phyloP scores from a whole-genome alignment of 92 coral and sea anemone species.

The Porites divaricata region DNA sequence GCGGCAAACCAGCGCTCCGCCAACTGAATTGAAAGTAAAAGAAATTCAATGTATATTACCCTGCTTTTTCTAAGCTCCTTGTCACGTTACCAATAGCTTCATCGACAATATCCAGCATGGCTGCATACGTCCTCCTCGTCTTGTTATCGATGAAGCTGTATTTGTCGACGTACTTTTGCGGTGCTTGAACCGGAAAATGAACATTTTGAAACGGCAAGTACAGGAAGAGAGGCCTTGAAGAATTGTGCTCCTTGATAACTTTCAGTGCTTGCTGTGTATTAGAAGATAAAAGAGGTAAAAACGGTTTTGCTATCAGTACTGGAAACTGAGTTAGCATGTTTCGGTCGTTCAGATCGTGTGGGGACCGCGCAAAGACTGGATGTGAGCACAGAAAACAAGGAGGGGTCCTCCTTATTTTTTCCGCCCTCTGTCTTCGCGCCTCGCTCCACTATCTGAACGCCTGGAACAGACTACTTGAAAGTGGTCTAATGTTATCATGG shows the following conservation, averaged over 20 bases:
- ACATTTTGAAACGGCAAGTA: conserved; percentile 86
- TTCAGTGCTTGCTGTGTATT: conserved; percentile 60
- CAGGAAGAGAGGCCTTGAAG: conserved; percentile 69
- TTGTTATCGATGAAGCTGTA: conserved; percentile 66
- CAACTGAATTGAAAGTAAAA: neutral
- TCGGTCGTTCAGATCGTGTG: too few relatives aligned
- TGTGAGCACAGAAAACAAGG: too few relatives aligned
- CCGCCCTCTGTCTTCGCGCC: too few relatives aligned
- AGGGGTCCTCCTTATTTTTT: too few relatives aligned
- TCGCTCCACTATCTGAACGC: too few relatives aligned
- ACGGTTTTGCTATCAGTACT: neutral
- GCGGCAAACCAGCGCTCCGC: too few relatives aligned
- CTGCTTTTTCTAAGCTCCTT: conserved; percentile 53
- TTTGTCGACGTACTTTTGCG: conserved; percentile 60
- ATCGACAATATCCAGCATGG: conserved; percentile 72
- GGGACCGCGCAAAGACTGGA: too few relatives aligned
- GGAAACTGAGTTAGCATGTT: too few relatives aligned
- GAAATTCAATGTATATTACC: conserved; percentile 29
- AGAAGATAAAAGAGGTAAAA: neutral
- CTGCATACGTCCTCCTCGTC: conserved; percentile 62
- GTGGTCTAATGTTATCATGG: too few relatives aligned
- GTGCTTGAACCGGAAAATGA: conserved; percentile 76
- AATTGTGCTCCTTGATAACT: conserved; percentile 55
- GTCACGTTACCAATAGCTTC: conserved; percentile 82
- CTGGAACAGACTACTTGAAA: too few relatives aligned